Conservation (phyloP, 2,797 vertebrate species). For the Scolopax bukidnonensis region DNA sequence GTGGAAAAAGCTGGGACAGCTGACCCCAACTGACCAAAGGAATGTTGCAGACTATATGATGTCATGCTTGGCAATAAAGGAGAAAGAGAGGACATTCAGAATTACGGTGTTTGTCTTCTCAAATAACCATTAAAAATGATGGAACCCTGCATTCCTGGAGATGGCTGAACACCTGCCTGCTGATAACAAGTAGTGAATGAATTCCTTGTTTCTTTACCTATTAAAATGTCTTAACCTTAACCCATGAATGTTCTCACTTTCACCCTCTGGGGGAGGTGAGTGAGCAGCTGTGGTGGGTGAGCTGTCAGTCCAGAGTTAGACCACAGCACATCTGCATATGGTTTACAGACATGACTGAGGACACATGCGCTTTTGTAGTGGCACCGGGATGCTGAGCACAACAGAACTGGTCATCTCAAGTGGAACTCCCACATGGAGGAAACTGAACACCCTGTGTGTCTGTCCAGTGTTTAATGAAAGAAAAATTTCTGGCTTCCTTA, state of each 20-base stretch:
- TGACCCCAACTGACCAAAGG: background rate
- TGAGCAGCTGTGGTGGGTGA: background rate
- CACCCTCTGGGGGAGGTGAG: background rate
- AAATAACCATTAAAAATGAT: fast-evolving
- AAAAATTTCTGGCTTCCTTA: background rate
- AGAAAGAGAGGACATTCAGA: background rate
- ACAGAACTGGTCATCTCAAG: background rate
- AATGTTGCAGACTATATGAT: background rate
- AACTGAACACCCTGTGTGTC: background rate
- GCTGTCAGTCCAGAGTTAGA: background rate
- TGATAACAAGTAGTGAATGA: background rate
- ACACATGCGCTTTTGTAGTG: background rate
- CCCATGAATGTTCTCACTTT: background rate
- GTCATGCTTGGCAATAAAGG: background rate
- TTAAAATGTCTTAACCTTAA: background rate
- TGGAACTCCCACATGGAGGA: background rate
- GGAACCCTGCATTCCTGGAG: background rate
- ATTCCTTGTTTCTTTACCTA: background rate
- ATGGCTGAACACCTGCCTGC: background rate
- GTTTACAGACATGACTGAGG: background rate
- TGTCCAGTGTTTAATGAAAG: background rate
- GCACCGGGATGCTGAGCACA: background rate
- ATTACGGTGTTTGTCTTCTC: background rate
- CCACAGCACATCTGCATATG: background rate
- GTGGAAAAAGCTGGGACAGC: background rate